Evolutionary conservation across 1,140 invertebrate species (phyloP), one percentile per base, ranked within the genome.

Genomic region (Hyposmocoma kahamanoa): DNA sequence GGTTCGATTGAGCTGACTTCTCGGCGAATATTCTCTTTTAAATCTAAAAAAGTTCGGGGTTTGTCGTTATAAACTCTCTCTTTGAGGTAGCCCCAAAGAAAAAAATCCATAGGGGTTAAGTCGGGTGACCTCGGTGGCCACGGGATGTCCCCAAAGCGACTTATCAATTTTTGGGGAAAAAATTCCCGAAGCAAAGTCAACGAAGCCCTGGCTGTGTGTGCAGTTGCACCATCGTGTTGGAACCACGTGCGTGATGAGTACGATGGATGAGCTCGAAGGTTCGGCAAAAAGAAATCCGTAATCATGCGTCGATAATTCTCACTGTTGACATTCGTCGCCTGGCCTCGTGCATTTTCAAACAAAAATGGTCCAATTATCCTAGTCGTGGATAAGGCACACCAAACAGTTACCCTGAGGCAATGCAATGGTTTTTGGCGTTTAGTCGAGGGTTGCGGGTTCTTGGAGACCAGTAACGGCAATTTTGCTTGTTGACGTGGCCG

Each of bases 41-140:
- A 48, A 21, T 15, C 24, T 42, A 20, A 32, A 11, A 59, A 1
- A 53, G 47, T 50, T 53, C 24, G 43, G 0, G 54, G 44, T 42
- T 53, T 57, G 43, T 60, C 58, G 17, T 11, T 28, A 34, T 66
- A 70, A 49, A 58, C 59, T 57, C 53, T 59, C 15, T 41, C 28
- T 56, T 66, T 64, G 53, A 67, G 50, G 50, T 59, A 60, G 24
- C 47, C 64, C 59, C 58, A 67, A 28, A 72, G 53, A 49, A 71
- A 78, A 46, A 77, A 78, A 54, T 83, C 72, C 41, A 60, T 41
- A 24, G 53, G 42, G 18, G 62, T 62, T 26, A 84, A 36, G 49
- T 84, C 67, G 19, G 69, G 67, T 21, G 59, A 68, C 17, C 61
- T 56, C 18, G 78, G 63, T 46, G 50, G 59, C 51, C 59, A 58